Conservation (phyloP, 2,113 vertebrate genomes). For the Microcebus tavaratra region DNA sequence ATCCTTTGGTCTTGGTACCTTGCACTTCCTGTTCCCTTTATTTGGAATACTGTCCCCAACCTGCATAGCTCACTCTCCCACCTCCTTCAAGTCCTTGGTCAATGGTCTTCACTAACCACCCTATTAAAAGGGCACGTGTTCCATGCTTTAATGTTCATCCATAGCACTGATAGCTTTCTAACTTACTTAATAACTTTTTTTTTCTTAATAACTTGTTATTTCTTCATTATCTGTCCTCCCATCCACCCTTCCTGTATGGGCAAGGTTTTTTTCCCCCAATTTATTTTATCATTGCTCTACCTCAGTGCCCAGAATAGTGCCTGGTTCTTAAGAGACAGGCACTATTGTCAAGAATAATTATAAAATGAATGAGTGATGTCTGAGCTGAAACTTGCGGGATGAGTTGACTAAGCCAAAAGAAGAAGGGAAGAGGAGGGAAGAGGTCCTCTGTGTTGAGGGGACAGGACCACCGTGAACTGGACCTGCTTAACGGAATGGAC, state of each 20-base stretch:
- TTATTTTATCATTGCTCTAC: neutral
- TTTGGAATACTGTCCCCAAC: neutral
- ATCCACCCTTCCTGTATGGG: neutral
- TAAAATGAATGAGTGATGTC: neutral
- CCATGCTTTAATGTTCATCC: neutral
- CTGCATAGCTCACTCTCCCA: neutral
- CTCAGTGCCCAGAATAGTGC: neutral
- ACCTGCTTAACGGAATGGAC: neutral
- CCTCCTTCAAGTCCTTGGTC: neutral
- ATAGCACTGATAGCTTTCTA: neutral
- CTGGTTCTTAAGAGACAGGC: neutral
- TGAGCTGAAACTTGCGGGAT: neutral
- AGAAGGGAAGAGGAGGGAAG: neutral
- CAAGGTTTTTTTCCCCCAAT: neutral
- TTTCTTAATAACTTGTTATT: neutral
- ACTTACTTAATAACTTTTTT: neutral
- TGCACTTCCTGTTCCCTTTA: neutral
- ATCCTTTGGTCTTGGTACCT: neutral
- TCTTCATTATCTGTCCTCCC: neutral
- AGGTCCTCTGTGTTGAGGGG: neutral
- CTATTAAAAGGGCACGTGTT: neutral
- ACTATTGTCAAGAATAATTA: neutral
- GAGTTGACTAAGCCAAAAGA: neutral
- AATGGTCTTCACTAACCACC: neutral
- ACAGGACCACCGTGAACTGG: neutral